phyloP scores from a whole-genome alignment of 2,888 invertebrate species.

The Drosophila anomalata region DNA sequence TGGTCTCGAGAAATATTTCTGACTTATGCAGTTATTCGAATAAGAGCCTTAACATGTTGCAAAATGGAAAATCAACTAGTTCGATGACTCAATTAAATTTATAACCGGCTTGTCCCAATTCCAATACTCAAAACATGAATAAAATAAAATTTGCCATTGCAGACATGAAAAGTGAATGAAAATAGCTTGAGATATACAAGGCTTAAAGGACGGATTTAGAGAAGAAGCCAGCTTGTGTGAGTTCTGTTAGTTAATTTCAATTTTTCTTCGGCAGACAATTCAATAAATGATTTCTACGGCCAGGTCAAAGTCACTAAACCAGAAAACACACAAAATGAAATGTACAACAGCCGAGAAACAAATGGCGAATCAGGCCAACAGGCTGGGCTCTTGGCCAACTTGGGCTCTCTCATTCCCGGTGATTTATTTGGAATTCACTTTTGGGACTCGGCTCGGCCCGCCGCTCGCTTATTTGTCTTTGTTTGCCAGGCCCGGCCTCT shows the following conservation, averaged over 20 bases:
- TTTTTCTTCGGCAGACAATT: constrained; percentile 39
- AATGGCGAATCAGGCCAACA: constrained; percentile 37
- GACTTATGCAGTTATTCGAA: constrained; percentile 7
- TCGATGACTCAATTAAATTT: constrained; percentile 12
- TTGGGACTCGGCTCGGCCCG: constrained; percentile 36
- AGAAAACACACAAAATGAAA: constrained; percentile 56
- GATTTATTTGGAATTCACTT: constrained; percentile 68
- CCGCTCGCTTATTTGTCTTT: constrained; percentile 66
- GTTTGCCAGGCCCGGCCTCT: constrained; percentile 30
- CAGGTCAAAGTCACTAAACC: constrained; percentile 42
- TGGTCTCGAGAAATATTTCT: background rate
- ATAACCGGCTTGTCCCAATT: constrained; percentile 6
- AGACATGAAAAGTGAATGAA: constrained; percentile 14
- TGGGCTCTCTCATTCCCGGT: constrained; percentile 57
- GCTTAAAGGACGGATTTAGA: constrained; percentile 5
- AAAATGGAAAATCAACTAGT: constrained; percentile 6
- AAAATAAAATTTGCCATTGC: constrained; percentile 9
- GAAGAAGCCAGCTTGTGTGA: background rate
- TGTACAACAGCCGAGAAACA: constrained; percentile 48
- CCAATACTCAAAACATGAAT: constrained; percentile 2
- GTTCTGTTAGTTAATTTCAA: constrained; percentile 21
- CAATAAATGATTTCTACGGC: constrained; percentile 45
- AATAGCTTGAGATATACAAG: background rate
- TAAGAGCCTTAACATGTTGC: constrained; percentile 8
- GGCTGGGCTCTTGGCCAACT: constrained; percentile 36